A percentile compares a stretch with the other conserved stretches of the same genome.
Evolutionary conservation across 2,113 vertebrate species (phyloP).

Genomic region (Melospiza georgiana): DNA sequence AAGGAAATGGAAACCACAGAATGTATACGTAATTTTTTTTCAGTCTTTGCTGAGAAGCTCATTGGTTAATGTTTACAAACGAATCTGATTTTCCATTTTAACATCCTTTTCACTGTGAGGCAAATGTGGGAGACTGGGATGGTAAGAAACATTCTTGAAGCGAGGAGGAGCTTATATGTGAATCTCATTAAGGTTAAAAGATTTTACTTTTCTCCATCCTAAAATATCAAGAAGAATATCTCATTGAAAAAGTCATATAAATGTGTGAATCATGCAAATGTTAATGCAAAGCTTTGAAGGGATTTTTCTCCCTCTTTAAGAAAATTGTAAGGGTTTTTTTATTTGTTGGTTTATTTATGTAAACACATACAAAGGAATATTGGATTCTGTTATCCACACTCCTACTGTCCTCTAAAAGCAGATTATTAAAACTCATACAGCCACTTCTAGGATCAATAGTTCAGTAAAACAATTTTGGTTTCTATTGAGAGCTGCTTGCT

Average conservation of each 20-base stretch:
- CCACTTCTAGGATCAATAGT: not conserved
- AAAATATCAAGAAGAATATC: slow-evolving; percentile 42
- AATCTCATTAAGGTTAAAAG: slow-evolving; percentile 65
- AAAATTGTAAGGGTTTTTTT: not conserved
- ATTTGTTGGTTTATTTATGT: not conserved
- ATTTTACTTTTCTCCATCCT: slow-evolving; percentile 15
- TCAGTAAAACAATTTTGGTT: not conserved
- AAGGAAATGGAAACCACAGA: slow-evolving; percentile 75
- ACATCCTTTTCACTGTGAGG: slow-evolving; percentile 40
- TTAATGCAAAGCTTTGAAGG: not conserved
- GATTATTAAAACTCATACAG: not conserved
- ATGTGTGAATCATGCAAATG: not conserved
- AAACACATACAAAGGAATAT: not conserved
- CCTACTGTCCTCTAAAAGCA: not conserved
- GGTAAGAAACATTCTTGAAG: slow-evolving; percentile 53
- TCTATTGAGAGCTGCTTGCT: not conserved
- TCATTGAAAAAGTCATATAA: not conserved
- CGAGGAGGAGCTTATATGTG: slow-evolving; percentile 59
- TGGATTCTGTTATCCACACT: not conserved
- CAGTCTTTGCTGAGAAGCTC: slow-evolving; percentile 21
- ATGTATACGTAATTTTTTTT: slow-evolving; percentile 54
- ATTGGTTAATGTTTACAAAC: slow-evolving; percentile 60
- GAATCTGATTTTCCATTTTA: slow-evolving; percentile 68
- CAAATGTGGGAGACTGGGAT: slow-evolving; percentile 35
- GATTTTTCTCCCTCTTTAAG: not conserved